These are phyloP conservation scores for Mesorhabditis belari DNA, from an alignment of 2,888 invertebrate species.

Conservation along the genomic window DNA sequence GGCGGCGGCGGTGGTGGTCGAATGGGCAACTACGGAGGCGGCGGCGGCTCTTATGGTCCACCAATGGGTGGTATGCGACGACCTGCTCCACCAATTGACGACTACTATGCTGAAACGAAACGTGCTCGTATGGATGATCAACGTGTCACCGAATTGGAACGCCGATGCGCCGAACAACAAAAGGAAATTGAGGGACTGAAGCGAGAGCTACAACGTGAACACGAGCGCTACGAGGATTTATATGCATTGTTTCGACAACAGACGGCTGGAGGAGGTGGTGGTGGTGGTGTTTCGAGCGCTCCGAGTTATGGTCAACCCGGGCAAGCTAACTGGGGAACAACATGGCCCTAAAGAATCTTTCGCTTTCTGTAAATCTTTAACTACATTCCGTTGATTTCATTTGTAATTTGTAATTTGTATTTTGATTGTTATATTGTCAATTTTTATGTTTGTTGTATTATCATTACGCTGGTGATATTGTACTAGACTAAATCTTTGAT, in stretches of 20 bases:
- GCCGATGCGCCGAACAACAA: conserved; percentile 34
- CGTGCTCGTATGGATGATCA: conserved; percentile 18
- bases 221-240: conserved; percentile 43
- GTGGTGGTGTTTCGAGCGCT: neutral
- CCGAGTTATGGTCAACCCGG: too few species aligned
- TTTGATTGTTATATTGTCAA: too few species aligned
- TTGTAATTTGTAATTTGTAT: too few species aligned
- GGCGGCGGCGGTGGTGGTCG: conserved; percentile 17
- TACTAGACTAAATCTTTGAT: too few species aligned
- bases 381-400: too few species aligned
- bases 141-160: conserved; percentile 25
- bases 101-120: conserved; percentile 10
- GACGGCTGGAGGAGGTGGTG: neutral
- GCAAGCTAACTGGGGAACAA: too few species aligned
- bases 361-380: too few species aligned
- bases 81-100: conserved; percentile 8
- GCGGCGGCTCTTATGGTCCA: conserved; percentile 8
- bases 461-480: too few species aligned
- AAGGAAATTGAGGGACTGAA: conserved; percentile 38
- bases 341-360: too few species aligned
- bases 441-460: too few species aligned
- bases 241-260: conserved; percentile 34
- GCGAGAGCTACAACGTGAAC: conserved; percentile 41
- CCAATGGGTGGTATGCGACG: conserved; percentile 11
- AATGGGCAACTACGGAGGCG: conserved; percentile 3